Conservation (phyloP, 1,140 invertebrate species). For the Subanguina moxae region DNA sequence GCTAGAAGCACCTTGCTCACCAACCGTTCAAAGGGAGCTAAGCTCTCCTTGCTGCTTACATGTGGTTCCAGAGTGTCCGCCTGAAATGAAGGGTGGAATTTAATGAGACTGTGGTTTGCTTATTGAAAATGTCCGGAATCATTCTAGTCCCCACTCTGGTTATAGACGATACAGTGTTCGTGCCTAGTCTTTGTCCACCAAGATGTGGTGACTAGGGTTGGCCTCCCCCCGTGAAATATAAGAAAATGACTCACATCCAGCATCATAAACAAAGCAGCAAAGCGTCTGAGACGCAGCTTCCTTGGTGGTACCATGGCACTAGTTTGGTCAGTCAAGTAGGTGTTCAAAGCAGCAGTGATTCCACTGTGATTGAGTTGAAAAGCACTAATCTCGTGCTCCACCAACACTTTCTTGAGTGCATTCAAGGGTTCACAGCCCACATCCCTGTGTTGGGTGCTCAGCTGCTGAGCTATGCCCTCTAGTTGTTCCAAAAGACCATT, state of each 20-base stretch:
- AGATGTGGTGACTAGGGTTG: no score
- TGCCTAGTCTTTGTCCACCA: no score
- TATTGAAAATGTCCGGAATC: no score
- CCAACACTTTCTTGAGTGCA: conserved; percentile 27
- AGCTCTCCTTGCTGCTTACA: conserved; percentile 20
- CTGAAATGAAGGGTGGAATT: conserved; percentile 9
- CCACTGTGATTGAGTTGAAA: conserved; percentile 55
- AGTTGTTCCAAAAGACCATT: conserved; percentile 7
- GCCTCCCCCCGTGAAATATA: no score
- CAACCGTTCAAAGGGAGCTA: conserved; percentile 72
- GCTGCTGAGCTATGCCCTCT: conserved; percentile 12
- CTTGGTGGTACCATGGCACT: conserved; percentile 24
- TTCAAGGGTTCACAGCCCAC: conserved; percentile 42
- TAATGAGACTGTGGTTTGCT: no score
- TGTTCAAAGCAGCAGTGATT: conserved; percentile 44
- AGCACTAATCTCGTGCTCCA: conserved; percentile 46
- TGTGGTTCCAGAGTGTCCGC: conserved; percentile 38
- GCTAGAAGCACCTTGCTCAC: conserved; percentile 88
- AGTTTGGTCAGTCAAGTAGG: conserved; percentile 36
- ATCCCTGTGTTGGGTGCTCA: conserved; percentile 17
- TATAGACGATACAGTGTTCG: no score
- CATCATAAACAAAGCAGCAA: conserved; percentile 51
- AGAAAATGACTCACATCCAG: conserved; percentile 15
- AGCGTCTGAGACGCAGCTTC: conserved; percentile 38
- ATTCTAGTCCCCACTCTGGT: no score